Evolutionary conservation across 2,888 invertebrate species (phyloP), one percentile per base, ranked within the genome.

Genomic region (Melangyna quadrimaculata): DNA sequence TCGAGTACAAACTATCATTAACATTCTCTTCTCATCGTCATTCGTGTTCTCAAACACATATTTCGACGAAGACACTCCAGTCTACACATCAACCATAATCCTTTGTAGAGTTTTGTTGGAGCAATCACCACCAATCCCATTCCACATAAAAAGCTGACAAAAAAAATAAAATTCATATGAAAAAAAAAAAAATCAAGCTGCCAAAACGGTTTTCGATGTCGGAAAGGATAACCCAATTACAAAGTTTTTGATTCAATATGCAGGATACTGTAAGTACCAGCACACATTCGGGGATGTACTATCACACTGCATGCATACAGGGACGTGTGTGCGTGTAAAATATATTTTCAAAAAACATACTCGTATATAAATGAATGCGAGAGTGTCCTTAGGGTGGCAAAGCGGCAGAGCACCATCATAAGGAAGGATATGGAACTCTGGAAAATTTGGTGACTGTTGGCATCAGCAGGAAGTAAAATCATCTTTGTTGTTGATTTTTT

Each of bases 221-320:
- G 82, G 82, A 87, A 81, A 75, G 87, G 82, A 87, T 87, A 87
- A 87, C 87, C 87, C 82, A 87, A 87, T 87, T 87, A 82, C 82
- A 78, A 87, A 87, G 78, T 87, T 87, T 86, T 81, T 81, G 86
- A 86, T 86, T 86, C 86, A 86, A 81, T 86, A 81, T 86, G 86
- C 72, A 81, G 72, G 77, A 77, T 86, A 86, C 77, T 73, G 86
- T 81, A 65, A 86, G 86, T 78, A 78, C 77, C 53, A 86, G 43
- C 45, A 65, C 45, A 65, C 65, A 65, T 45, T 65, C 14, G 45
- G 71, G 27, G 75, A 75, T 72, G 75, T 80, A 70, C 67, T 59
- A 59, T 55, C 24, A n/a, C 40, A 61, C 37, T 61, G 61, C 59
- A 53, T 51, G 27, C 14, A 35, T 2, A 35, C 32, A 27, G 19